These are phyloP conservation scores for Chrysaora quinquecirrha DNA, from an alignment of 30 jellyfish, hydroid and myxozoan species.

Conservation along the genomic window DNA sequence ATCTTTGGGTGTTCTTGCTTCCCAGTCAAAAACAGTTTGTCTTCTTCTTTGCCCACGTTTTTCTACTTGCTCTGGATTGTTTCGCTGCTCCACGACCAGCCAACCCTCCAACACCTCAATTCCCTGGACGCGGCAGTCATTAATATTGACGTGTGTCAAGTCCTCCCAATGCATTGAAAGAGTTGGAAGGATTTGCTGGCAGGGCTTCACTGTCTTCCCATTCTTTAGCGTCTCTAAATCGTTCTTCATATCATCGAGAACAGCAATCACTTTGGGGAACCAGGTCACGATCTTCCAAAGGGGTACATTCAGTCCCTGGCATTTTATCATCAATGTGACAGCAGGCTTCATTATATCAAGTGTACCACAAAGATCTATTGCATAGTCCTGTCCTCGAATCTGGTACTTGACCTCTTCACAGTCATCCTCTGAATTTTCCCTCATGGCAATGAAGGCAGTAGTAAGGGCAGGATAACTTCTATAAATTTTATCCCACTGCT, in stretches of 20 bases:
- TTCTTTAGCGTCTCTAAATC: slow-evolving; percentile 4
- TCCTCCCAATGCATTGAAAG: slow-evolving; percentile 38
- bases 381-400: slow-evolving; percentile 19
- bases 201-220: slow-evolving; percentile 28
- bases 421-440: slow-evolving; percentile 39
- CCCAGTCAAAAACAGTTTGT: slow-evolving; percentile 2
- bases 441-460: slow-evolving; percentile 1
- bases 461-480: slow-evolving; percentile 21
- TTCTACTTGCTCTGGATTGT: not conserved
- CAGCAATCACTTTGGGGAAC: slow-evolving; percentile 15
- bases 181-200: slow-evolving; percentile 13
- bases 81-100: slow-evolving; percentile 10
- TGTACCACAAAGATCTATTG: slow-evolving; percentile 15
- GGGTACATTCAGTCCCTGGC: slow-evolving; percentile 23
- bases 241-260: slow-evolving; percentile 1
- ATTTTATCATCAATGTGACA: slow-evolving; percentile 10
- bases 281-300: slow-evolving; percentile 40
- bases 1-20: slow-evolving; percentile 26
- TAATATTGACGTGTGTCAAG: slow-evolving; percentile 9
- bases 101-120: slow-evolving; percentile 31
- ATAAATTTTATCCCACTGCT: slow-evolving; percentile 44
- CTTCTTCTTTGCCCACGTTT: slow-evolving; percentile 1
- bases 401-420: slow-evolving; percentile 27
- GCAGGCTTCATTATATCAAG: slow-evolving; percentile 38
- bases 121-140: slow-evolving; percentile 23